These are phyloP conservation scores for Epinephelus moara DNA, from an alignment of 2,113 vertebrate species.

Conservation along the genomic window DNA sequence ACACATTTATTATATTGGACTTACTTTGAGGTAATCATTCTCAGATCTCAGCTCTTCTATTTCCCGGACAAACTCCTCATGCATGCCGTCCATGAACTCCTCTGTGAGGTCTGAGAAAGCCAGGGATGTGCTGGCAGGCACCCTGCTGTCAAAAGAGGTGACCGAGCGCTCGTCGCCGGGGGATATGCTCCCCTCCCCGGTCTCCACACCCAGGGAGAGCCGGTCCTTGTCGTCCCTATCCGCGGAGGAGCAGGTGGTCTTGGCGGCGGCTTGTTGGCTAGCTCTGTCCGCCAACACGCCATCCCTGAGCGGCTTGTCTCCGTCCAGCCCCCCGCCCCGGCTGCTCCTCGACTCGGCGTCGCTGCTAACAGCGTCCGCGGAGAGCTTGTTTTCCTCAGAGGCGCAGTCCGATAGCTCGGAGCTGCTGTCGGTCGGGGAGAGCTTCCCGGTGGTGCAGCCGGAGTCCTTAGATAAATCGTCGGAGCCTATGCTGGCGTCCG, in stretches of 20 bases:
- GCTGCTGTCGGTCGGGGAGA: conserved; percentile 92
- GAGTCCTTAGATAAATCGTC: conserved; percentile 85
- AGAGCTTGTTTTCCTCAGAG: conserved; percentile 91
- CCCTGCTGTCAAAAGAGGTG: conserved; percentile 90
- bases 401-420: conserved; percentile 95
- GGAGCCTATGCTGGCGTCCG: conserved; percentile 83
- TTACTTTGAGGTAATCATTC: conserved; percentile 98
- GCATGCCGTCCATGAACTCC: conserved; percentile 92
- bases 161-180: conserved; percentile 89
- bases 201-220: conserved; percentile 71
- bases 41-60: conserved; percentile 97
- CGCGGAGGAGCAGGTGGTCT: conserved; percentile 50
- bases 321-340: conserved; percentile 70
- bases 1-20: conserved; percentile 21
- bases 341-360: conserved; percentile 87
- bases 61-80: conserved; percentile 91
- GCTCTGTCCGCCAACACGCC: conserved; percentile 42
- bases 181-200: conserved; percentile 84
- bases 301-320: conserved; percentile 74
- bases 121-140: conserved; percentile 92
- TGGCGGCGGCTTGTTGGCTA: conserved; percentile 33
- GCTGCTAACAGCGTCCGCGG: conserved; percentile 88
- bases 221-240: conserved; percentile 83
- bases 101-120: conserved; percentile 98
- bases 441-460: conserved; percentile 83